Evolutionary conservation across 2,113 vertebrate genomes (phyloP).

Genomic region (Hippocampus barbouri): DNA sequence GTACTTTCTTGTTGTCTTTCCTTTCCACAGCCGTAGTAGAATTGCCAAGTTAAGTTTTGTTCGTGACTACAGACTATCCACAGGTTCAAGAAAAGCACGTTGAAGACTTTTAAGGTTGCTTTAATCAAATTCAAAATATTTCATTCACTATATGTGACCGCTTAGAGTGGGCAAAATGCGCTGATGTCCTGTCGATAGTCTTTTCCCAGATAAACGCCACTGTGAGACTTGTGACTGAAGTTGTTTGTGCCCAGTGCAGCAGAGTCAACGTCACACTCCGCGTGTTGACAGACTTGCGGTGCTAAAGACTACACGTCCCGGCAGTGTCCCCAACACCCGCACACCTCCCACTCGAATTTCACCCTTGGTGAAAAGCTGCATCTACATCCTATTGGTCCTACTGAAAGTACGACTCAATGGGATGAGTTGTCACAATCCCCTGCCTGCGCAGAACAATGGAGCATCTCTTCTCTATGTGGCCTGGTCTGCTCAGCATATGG

Average conservation of each 20-base stretch:
- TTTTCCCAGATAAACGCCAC: not conserved
- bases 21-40: not conserved
- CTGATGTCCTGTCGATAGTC: not conserved
- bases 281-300: slow-evolving; percentile 43
- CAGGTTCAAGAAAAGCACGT: not conserved
- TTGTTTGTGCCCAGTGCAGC: slow-evolving; percentile 14
- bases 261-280: slow-evolving; percentile 40
- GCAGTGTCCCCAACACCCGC: slow-evolving; percentile 11
- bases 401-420: slow-evolving; percentile 40
- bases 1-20: not conserved
- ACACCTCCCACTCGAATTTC: slow-evolving; percentile 15
- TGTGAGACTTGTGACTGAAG: not conserved
- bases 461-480: slow-evolving; percentile 38
- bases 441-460: slow-evolving; percentile 53
- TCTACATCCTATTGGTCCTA: slow-evolving; percentile 28
- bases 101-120: not conserved
- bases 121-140: not conserved
- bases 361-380: slow-evolving; percentile 13
- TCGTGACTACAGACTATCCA: not conserved
- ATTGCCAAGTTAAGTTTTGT: not conserved
- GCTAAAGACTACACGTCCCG: slow-evolving; percentile 43
- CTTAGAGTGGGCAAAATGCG: not conserved
- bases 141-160: not conserved
- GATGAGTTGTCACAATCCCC: slow-evolving; percentile 40
- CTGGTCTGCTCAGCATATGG: slow-evolving; percentile 66